Evolutionary conservation across 2,888 invertebrate genomes (phyloP).

Genomic region (Sarcophaga subvicina): DNA sequence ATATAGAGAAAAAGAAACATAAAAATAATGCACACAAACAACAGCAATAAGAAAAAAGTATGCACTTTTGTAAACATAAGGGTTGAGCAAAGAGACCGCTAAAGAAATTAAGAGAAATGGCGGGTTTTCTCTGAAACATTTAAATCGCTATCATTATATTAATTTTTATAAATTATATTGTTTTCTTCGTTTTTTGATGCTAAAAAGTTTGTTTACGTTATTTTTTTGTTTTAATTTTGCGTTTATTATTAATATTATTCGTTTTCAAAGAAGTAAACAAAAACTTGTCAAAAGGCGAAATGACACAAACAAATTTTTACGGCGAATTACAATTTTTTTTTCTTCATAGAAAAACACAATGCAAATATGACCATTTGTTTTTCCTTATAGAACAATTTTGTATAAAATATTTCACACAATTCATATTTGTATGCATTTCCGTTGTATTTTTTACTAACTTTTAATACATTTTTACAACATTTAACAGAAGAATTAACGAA

Average conservation of each 20-base stretch:
- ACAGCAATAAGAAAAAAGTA: constrained; percentile 34
- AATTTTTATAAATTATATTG: not conserved
- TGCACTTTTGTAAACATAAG: constrained; percentile 62
- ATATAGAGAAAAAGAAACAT: constrained; percentile 44
- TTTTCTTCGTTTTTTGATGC: constrained; percentile 6
- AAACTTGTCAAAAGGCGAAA: constrained; percentile 70
- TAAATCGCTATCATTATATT: not conserved
- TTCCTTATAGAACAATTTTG: not conserved
- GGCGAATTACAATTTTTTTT: constrained; percentile 76
- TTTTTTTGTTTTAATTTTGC: constrained; percentile 1
- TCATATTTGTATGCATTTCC: not conserved
- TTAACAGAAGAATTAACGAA: constrained; percentile 56
- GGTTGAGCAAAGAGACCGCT: constrained; percentile 63
- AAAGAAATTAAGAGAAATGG: constrained; percentile 70
- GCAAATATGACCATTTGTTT: constrained; percentile 42
- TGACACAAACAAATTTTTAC: constrained; percentile 62
- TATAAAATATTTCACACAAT: constrained; percentile 11
- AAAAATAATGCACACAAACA: constrained; percentile 48
- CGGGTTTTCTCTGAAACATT: constrained; percentile 72
- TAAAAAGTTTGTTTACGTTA: not conserved
- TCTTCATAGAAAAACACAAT: constrained; percentile 75
- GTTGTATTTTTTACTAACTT: constrained; percentile 13
- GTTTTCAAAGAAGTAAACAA: constrained; percentile 71
- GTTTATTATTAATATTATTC: constrained; percentile 19
- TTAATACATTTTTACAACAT: constrained; percentile 33